Evolutionary conservation across 2,113 vertebrate genomes (phyloP), one percentile per base, ranked within the genome.

Genomic region (Panurus biarmicus): DNA sequence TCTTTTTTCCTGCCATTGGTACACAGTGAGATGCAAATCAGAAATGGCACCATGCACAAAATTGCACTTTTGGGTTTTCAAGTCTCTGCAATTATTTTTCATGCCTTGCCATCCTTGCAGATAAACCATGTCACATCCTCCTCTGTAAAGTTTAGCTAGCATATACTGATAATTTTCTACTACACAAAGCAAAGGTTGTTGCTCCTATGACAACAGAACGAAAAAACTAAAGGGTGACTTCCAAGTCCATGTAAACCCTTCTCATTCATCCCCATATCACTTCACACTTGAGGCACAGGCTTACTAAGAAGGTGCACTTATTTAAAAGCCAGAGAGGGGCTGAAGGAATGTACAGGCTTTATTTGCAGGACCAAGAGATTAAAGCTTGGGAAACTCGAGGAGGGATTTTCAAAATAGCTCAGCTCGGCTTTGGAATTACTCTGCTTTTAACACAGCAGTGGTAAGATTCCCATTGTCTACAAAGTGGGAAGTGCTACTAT

Each of bases 131-230:
- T 79, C 48, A 50, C 92, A 96, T 90, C 50, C 57, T 79, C 90
- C 73, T 94, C 94, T 66, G 82, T 64, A 89, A 96, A 96, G 50
- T 83, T 62, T 60, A 71, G 50, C 85, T 86, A 93, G n/a, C 45
- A 76, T 38, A 77, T 28, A 79, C 77, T 36, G 51, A 83, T 94
- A 45, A 77, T 62, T 96, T 95, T 45, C 73, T 45, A 86, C 36
- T 77, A 28, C 40, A 62, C 10, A 7, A 89, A 96, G 92, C 76
- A 48, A 61, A 25, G 48, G 65, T 64, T 84, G 23, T 51, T 79
- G 84, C 91, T 97, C 67, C 88, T 87, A 65, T 95, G 91, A 91
- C 82, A 96, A 95, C 95, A 94, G 6, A 76, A 71, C 50, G 36
- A 38, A 87, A 71, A 89, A 93, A 65, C 3, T 40, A 53, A 79